phyloP scores from a whole-genome alignment of 2,888 invertebrate species.

The Nephrotoma flavescens region DNA sequence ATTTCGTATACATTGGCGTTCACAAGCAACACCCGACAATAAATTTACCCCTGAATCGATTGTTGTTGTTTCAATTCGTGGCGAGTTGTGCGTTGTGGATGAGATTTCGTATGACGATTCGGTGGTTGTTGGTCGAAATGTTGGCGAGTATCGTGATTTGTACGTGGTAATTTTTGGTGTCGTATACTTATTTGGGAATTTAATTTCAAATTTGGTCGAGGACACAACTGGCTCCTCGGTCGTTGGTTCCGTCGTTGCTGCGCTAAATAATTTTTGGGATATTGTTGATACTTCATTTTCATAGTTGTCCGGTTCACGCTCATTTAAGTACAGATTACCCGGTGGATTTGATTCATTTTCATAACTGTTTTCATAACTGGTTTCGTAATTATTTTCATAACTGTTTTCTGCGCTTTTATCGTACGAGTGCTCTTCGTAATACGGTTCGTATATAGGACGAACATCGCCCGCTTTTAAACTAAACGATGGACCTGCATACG shows the following conservation, averaged over 20 bases:
- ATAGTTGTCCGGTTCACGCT: not conserved
- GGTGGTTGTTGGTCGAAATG: not conserved
- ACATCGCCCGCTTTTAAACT: not conserved
- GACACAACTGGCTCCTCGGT: not conserved
- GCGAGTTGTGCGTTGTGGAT: not conserved
- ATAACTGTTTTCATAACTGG: not conserved
- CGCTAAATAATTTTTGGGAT: not conserved
- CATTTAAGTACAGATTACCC: not conserved
- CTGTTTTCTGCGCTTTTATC: not conserved
- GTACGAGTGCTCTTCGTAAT: not conserved
- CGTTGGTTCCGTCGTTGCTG: not conserved
- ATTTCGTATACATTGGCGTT: slow-evolving; percentile 3
- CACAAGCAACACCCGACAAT: not conserved
- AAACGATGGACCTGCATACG: not conserved
- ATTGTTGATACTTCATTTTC: not conserved
- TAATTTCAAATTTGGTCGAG: not conserved
- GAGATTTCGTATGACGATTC: not conserved
- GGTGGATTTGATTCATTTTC: not conserved
- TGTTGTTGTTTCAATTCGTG: not conserved
- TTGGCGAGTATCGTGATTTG: not conserved
- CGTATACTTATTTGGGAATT: not conserved
- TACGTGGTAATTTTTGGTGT: not conserved
- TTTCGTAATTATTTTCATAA: not conserved
- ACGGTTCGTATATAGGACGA: not conserved
- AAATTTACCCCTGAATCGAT: not conserved